phyloP scores from a whole-genome alignment of 2,797 vertebrate genomes.

The Arrhamphus sclerolepis region DNA sequence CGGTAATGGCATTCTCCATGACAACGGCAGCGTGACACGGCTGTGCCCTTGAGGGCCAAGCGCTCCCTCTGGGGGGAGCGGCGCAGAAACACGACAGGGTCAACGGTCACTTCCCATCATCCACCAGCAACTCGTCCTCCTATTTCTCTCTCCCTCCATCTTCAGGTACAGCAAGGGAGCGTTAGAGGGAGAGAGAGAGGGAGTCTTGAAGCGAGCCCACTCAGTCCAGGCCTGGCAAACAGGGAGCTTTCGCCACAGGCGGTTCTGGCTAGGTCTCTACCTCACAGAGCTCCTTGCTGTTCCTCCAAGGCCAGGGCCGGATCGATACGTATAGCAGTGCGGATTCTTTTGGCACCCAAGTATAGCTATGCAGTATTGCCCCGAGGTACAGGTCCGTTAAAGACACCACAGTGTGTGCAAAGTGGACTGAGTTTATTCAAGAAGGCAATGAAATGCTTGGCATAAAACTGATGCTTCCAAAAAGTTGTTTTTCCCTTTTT shows the following conservation, averaged over 20 bases:
- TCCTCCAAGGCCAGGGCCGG: slow-evolving; percentile 75
- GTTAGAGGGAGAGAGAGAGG: slow-evolving; percentile 29
- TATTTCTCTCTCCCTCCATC: slow-evolving; percentile 22
- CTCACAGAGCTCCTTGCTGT: slow-evolving; percentile 63
- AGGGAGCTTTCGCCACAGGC: slow-evolving; percentile 73
- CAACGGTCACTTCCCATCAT: slow-evolving; percentile 77
- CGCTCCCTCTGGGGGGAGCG: slow-evolving; percentile 66
- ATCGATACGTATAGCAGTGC: slow-evolving; percentile 71
- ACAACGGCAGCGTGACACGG: slow-evolving; percentile 74
- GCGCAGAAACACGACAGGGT: slow-evolving; percentile 75
- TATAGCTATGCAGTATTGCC: slow-evolving; percentile 69
- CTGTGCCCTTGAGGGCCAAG: slow-evolving; percentile 76
- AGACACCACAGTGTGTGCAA: slow-evolving; percentile 67
- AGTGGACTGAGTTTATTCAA: slow-evolving; percentile 71
- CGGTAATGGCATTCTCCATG: slow-evolving; percentile 78
- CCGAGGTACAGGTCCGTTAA: slow-evolving; percentile 69
- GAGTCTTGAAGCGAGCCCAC: slow-evolving; percentile 70
- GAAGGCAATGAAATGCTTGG: slow-evolving; percentile 64
- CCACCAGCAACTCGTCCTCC: slow-evolving; percentile 57
- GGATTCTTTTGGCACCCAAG: slow-evolving; percentile 76
- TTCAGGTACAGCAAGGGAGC: slow-evolving; percentile 53
- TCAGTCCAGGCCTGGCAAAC: slow-evolving; percentile 72
- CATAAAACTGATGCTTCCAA: slow-evolving; percentile 54
- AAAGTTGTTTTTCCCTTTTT: slow-evolving; percentile 19
- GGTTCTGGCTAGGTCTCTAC: slow-evolving; percentile 74